These are phyloP conservation scores for Sebastes minor DNA, from an alignment of 2,797 vertebrate genomes.

Conservation along the genomic window DNA sequence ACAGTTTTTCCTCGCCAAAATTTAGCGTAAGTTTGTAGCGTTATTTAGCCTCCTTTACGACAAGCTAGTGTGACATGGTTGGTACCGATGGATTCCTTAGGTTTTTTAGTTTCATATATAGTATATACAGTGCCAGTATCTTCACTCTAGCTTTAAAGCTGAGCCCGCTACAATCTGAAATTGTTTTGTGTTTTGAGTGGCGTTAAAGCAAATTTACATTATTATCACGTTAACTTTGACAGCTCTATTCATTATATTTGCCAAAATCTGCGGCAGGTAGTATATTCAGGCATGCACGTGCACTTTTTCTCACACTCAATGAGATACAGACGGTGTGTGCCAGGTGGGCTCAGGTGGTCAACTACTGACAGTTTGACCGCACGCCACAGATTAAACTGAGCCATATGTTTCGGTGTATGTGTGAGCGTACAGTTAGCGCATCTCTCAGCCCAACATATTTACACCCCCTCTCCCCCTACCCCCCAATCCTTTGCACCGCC, in stretches of 20 bases:
- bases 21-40: too few species aligned
- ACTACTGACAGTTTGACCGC: constrained; percentile 5
- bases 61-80: too few species aligned
- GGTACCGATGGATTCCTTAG: too few species aligned
- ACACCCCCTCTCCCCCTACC: not conserved
- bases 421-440: not conserved
- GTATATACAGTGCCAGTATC: too few species aligned
- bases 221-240: too few species aligned
- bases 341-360: constrained; percentile 29
- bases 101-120: too few species aligned
- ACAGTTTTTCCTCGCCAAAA: too few species aligned
- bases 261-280: not conserved
- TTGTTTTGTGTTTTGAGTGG: too few species aligned
- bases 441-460: constrained; percentile 18
- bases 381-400: not conserved
- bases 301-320: not conserved
- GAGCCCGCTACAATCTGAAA: too few species aligned
- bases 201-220: too few species aligned
- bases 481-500: not conserved
- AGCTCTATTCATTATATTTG: not conserved
- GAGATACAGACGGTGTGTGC: not conserved
- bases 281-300: not conserved
- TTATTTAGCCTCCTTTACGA: too few species aligned
- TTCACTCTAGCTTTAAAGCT: too few species aligned
- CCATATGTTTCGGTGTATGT: not conserved